Base-by-base conservation (phyloP, 2,888 invertebrate genomes). In the Phengaris alcon region DNA sequence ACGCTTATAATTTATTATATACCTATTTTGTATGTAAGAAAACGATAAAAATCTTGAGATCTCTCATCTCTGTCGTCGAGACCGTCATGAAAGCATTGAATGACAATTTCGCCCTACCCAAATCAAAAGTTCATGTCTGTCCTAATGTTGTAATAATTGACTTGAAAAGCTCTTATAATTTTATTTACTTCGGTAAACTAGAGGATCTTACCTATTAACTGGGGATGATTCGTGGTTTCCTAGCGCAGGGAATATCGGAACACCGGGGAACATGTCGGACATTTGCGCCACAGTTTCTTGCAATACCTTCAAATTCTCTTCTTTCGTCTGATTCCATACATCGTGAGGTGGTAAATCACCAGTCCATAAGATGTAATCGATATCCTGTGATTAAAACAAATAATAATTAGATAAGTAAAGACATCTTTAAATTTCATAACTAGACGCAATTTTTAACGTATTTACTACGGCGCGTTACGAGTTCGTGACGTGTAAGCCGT, bases 221-320 rank as follows among this genome's bases (percentile, higher is more conserved):
- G 99, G 99, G 6, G 97, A 97, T 78, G 98, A 97, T 92, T 99
- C 99, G 84, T 99, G 99, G 89, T 99, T 99, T 4, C 99, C 99
- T 6, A 99, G 93, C 0, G 98, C 97, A 12, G 99, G 98, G 85
- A 98, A 99, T 79, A 99, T 97, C 1, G 98, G 98, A 46, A 97
- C 96, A 0, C 97, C 97, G 0, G 98, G 99, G 84, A 99, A 98
- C 91, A 96, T 96, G 77, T 96, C 96, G 0, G 95, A 95, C 96
- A 98, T 96, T 85, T 98, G 97, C 51, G 95, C 94, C 0, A 97
- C 97, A 0, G 97, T 97, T 84, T 97, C 97, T 82, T 96, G 96
- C 35, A 98, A 94, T 74, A 97, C 96, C 87, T 97, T 96, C 46
- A 98, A 88, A 87, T 98, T 98, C 86, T 97, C 97, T 80, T 97